These are phyloP conservation scores for Anastatus disparis DNA, from an alignment of 1,140 invertebrate genomes.

Conservation along the genomic window DNA sequence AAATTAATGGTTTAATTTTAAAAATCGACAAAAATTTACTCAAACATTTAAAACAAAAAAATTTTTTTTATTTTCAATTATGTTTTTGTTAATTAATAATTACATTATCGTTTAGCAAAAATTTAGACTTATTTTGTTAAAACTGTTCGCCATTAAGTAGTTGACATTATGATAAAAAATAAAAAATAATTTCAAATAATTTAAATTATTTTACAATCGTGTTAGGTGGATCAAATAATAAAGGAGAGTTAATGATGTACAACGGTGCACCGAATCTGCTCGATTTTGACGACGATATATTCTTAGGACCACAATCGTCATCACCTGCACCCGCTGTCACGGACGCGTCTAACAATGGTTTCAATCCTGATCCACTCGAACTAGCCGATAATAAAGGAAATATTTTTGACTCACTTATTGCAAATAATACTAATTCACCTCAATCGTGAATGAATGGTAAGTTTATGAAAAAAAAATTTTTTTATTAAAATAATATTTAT, in stretches of 20 bases:
- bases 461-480: no score
- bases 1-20: no score
- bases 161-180: no score
- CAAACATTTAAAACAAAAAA: no score
- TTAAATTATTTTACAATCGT: slow-evolving; percentile 39
- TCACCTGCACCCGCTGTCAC: slow-evolving; percentile 32
- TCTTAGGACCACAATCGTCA: slow-evolving; percentile 46
- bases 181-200: no score
- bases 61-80: no score
- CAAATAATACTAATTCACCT: slow-evolving; percentile 26
- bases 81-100: no score
- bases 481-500: no score
- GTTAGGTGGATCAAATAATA: slow-evolving; percentile 43
- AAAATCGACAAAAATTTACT: no score
- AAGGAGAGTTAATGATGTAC: slow-evolving; percentile 62
- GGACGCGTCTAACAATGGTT: slow-evolving; percentile 35
- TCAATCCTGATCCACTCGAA: slow-evolving; percentile 48
- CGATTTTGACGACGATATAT: slow-evolving; percentile 60
- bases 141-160: no score
- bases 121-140: not conserved
- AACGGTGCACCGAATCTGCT: slow-evolving; percentile 51
- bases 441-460: slow-evolving; percentile 40
- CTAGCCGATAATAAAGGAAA: slow-evolving; percentile 53
- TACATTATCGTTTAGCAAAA: not conserved
- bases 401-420: slow-evolving; percentile 53